phyloP scores from a whole-genome alignment of 2,888 invertebrate genomes.

The Rhogogaster chlorosoma region DNA sequence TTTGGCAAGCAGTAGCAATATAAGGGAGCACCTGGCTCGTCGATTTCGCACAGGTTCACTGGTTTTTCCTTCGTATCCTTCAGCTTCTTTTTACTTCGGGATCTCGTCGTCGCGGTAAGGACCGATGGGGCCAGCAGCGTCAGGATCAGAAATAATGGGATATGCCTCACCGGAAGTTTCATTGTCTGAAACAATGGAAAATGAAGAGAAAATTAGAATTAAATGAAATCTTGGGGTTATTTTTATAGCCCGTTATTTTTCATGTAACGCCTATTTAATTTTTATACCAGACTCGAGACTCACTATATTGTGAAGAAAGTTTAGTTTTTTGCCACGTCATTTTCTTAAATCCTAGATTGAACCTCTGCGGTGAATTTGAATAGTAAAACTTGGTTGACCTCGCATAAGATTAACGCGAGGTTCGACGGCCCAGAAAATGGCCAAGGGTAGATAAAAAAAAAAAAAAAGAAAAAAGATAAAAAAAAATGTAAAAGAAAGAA shows the following conservation, averaged over 20 bases:
- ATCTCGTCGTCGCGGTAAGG: conserved; percentile 58
- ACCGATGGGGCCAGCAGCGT: conserved; percentile 24
- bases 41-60: conserved; percentile 81
- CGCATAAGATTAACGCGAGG: conserved; percentile 55
- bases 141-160: conserved; percentile 28
- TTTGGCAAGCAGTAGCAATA: conserved; percentile 85
- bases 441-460: conserved; percentile 50
- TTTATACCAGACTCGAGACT: not conserved
- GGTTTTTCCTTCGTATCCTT: conserved; percentile 65
- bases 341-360: not conserved
- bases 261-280: not conserved
- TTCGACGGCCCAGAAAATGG: conserved; percentile 69
- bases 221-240: not conserved
- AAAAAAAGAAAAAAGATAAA: conserved; percentile 56
- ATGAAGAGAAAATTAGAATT: not conserved
- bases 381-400: not conserved
- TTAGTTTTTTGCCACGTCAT: not conserved
- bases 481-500: conserved; percentile 51
- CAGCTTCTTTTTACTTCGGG: conserved; percentile 68
- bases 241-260: not conserved
- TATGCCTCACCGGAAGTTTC: conserved; percentile 25
- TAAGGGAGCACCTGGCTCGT: conserved; percentile 80
- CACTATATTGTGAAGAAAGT: not conserved
- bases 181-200: conserved; percentile 33
- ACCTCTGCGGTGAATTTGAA: not conserved